Evolutionary conservation across 2,888 invertebrate species (phyloP).

Genomic region (Mylabris sibirica): DNA sequence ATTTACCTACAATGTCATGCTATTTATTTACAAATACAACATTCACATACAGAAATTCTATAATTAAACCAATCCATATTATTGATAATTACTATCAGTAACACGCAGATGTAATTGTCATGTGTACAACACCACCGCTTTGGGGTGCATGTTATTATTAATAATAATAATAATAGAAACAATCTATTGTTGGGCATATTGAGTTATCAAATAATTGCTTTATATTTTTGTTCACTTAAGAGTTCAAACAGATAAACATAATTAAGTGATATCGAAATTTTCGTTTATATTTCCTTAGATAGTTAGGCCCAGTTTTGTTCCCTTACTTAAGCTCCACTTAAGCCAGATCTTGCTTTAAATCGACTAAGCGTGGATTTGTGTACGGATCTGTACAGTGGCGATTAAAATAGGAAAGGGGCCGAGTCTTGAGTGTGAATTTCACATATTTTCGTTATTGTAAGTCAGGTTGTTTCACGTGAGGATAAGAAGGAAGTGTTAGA

Average conservation of each 20-base stretch:
- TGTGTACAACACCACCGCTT: neutral
- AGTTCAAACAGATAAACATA: neutral
- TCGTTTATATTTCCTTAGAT: too few species aligned
- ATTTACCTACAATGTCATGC: neutral
- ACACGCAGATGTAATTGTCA: neutral
- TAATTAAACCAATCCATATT: neutral
- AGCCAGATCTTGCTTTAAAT: too few species aligned
- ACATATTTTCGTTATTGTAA: too few species aligned
- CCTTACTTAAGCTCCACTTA: too few species aligned
- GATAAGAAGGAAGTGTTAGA: too few species aligned
- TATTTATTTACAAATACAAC: neutral
- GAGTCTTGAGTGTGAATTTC: too few species aligned
- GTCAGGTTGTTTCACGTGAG: too few species aligned
- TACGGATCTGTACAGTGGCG: too few species aligned
- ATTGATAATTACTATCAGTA: neutral
- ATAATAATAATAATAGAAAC: neutral
- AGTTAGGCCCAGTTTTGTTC: too few species aligned
- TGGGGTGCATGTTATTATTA: neutral
- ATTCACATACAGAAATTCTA: neutral
- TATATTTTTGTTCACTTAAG: neutral
- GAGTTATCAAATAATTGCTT: neutral
- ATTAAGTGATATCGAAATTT: too few species aligned
- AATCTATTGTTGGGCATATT: neutral
- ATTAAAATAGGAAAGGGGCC: too few species aligned
- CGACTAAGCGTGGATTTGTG: too few species aligned